Conservation (phyloP, 2,113 vertebrate genomes). For the Cinclus cinclus region DNA sequence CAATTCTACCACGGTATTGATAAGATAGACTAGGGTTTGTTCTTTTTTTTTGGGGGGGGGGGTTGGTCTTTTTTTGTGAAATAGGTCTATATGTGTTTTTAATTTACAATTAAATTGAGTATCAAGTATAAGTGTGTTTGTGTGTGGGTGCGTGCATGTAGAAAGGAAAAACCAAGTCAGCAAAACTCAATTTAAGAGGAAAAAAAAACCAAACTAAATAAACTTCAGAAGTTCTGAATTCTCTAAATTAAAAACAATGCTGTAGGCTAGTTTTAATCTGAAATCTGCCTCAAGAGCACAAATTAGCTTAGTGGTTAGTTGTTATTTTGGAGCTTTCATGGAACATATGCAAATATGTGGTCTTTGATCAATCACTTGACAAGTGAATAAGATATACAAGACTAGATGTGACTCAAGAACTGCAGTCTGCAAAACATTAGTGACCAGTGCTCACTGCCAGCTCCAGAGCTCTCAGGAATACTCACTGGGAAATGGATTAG, state of each 20-base stretch:
- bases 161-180: slow-evolving; percentile 67
- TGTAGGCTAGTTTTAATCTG: slow-evolving; percentile 67
- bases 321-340: slow-evolving; percentile 70
- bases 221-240: slow-evolving; percentile 63
- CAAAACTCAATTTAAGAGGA: slow-evolving; percentile 49
- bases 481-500: slow-evolving; percentile 97
- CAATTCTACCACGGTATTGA: neutral
- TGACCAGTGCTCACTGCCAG: neutral
- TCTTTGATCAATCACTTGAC: slow-evolving; percentile 76
- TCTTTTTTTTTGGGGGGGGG: too few relatives aligned
- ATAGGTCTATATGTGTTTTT: slow-evolving; percentile 15
- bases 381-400: slow-evolving; percentile 73
- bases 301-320: slow-evolving; percentile 72
- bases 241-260: slow-evolving; percentile 74
- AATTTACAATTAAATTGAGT: slow-evolving; percentile 33
- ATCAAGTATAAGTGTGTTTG: neutral
- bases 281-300: slow-evolving; percentile 70
- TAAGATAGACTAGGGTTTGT: neutral
- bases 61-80: rapidly evolving
- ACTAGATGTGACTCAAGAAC: slow-evolving; percentile 47
- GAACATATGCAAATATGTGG: slow-evolving; percentile 64
- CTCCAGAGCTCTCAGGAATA: slow-evolving; percentile 35
- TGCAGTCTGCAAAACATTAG: slow-evolving; percentile 75
- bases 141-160: slow-evolving; percentile 5
- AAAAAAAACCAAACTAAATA: slow-evolving; percentile 18